Evolutionary conservation across 1,140 invertebrate species (phyloP), one percentile per base, ranked within the genome.

Genomic region (Drosophila ananassae): DNA sequence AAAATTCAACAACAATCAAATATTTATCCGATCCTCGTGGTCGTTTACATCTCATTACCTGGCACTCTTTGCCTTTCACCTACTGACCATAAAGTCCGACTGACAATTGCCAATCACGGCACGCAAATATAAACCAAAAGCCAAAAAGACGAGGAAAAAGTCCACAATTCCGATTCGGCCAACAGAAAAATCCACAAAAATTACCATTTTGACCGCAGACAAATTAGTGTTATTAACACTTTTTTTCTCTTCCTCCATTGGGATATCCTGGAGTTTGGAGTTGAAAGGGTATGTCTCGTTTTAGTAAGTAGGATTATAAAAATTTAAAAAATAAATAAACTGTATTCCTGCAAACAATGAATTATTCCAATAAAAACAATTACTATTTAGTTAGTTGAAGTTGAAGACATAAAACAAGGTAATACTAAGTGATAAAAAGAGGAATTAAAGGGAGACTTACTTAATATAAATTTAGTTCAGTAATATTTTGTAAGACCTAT

Each of bases 201-300:
- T 76, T 76, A 76, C 73, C 73, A 76, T 76, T 76, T 76, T 76
- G 63, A 76, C 73, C 73, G 73, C 73, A 76, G 73, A 76, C 73
- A 76, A 76, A 76, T 76, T 76, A 76, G 73, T 76, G 73, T 76
- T 76, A 76, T 76, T 76, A 76, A 76, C 73, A 76, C 73, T 76
- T 76, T 76, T 75, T 76, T 76, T 64, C 63, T 67, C 59, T 67
- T 63, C 47, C 59, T 44, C 21, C 63, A 67, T 52, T 67, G 48
- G 25, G 4, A 52, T 44, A 52, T 52, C 59, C 59, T 52, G 34
- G 51, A 67, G 22, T 41, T 2, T 6, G 10, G 9, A 4, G 9
- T 17, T 6, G 7, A 25, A 24, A 1, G 21, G 34, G 59, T 28
- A 22, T 67, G 7, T 10, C 24, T 25, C 9, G 10, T 2, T 25